Conservation (phyloP, 2,113 vertebrate species). For the Indicator indicator region DNA sequence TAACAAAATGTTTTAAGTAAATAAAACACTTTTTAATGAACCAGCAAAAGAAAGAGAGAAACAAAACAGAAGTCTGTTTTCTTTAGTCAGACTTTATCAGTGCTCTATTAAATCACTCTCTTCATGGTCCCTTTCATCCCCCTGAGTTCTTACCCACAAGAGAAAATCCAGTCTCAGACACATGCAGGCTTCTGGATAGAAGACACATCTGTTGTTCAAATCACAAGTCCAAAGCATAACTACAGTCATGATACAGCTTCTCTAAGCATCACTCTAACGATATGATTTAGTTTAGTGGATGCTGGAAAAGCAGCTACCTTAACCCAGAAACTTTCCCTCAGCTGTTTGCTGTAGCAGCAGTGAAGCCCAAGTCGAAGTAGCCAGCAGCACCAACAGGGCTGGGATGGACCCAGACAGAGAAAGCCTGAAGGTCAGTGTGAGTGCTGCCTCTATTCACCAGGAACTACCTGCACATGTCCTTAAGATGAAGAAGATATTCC, state of each 20-base stretch:
- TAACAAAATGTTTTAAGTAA: slow-evolving; percentile 51
- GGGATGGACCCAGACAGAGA: accelerated
- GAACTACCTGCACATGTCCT: background rate
- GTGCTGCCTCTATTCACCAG: accelerated
- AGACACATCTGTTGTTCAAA: background rate
- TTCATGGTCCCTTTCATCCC: background rate
- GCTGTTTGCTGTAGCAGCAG: background rate
- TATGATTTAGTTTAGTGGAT: background rate
- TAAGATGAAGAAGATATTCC: accelerated
- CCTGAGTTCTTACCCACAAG: background rate
- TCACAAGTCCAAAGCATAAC: background rate
- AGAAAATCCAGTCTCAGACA: background rate
- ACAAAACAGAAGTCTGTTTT: background rate
- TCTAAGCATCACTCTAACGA: background rate
- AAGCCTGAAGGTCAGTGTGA: background rate
- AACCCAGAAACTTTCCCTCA: background rate
- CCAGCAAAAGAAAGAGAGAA: background rate
- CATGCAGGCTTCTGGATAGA: background rate
- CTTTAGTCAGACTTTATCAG: slow-evolving; percentile 13
- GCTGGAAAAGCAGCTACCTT: background rate
- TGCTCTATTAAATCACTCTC: background rate
- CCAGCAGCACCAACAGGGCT: background rate
- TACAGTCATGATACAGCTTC: background rate
- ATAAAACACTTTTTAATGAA: slow-evolving; percentile 48
- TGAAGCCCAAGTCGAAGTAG: background rate